Percentiles rank a stretch among this genome's conserved stretches.
phyloP scores from a whole-genome alignment of 1,140 invertebrate species.

The Drosophila quadrilineata region DNA sequence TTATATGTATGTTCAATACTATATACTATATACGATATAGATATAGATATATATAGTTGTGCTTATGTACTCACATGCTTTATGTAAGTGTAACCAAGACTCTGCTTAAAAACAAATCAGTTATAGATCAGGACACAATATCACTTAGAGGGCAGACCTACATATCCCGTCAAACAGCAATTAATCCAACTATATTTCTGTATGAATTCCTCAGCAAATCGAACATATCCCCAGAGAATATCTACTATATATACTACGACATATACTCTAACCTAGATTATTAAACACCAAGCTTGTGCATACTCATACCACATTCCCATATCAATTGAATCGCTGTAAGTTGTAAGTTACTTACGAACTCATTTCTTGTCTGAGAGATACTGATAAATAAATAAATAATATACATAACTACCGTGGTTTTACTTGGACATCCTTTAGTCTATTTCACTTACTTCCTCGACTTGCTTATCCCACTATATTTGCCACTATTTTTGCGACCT shows the following conservation, averaged over 20 bases:
- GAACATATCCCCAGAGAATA: conserved; percentile 60
- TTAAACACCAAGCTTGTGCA: conserved; percentile 62
- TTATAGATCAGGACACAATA: not conserved
- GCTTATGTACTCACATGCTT: conserved; percentile 68
- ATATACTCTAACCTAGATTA: too few species aligned
- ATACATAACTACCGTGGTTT: conserved; percentile 16
- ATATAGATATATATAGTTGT: conserved; percentile 53
- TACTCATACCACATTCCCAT: conserved; percentile 63
- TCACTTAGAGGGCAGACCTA: not conserved
- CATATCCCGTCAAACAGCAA: not conserved
- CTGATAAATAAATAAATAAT: conserved; percentile 41
- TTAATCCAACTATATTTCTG: too few species aligned
- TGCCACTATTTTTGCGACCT: conserved; percentile 64
- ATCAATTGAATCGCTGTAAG: conserved; percentile 69
- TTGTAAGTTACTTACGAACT: conserved; percentile 52
- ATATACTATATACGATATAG: conserved; percentile 2
- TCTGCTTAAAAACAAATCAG: conserved; percentile 41
- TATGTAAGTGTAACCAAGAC: conserved; percentile 46
- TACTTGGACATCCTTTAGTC: too few species aligned
- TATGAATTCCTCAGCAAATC: conserved; percentile 10
- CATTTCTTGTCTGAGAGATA: conserved; percentile 57
- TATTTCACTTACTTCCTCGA: conserved; percentile 51
- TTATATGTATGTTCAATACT: conserved; percentile 51
- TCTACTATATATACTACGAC: conserved; percentile 31
- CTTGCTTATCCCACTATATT: conserved; percentile 55